Percentiles rank a stretch among this genome's conserved stretches.
Evolutionary conservation across 2,888 invertebrate genomes (phyloP).

Genomic region (Lordiphosa fenestrarum): DNA sequence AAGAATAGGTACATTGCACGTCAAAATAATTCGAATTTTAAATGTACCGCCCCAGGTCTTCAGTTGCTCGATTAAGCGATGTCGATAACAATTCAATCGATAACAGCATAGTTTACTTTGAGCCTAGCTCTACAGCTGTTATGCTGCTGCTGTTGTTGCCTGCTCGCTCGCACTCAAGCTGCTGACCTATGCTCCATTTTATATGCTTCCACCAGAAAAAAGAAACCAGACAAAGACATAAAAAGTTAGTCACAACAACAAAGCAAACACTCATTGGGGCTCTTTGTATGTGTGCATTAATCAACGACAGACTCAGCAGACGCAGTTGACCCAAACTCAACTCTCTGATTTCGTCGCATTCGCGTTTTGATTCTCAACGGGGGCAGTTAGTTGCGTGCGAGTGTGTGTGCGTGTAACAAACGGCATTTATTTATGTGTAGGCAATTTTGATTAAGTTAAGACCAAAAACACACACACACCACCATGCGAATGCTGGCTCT

Average conservation of each 20-base stretch:
- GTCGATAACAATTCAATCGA: constrained; percentile 17
- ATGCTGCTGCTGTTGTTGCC: constrained; percentile 15
- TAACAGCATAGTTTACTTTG: constrained; percentile 19
- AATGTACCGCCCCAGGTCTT: neutral
- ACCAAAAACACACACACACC: constrained; percentile 1
- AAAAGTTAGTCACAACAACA: constrained; percentile 1
- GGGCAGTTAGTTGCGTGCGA: constrained; percentile 46
- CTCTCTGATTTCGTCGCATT: constrained; percentile 43
- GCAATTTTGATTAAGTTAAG: neutral
- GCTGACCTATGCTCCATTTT: constrained; percentile 32
- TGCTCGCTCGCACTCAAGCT: constrained; percentile 43
- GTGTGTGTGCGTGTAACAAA: constrained; percentile 6
- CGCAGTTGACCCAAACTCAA: constrained; percentile 6
- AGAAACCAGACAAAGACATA: constrained; percentile 8
- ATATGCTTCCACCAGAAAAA: constrained; percentile 3
- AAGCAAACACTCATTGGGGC: neutral
- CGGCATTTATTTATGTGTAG: constrained; percentile 7
- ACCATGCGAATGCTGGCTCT: constrained; percentile 23
- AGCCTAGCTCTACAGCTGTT: constrained; percentile 8
- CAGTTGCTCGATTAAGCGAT: constrained; percentile 1
- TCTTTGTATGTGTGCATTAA: constrained; percentile 5
- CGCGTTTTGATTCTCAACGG: constrained; percentile 47
- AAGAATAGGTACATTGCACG: no score
- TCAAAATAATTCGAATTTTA: neutral
- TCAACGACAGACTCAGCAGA: constrained; percentile 9